Conservation (phyloP, 2,113 vertebrate genomes). For the Aspidoscelis tigris region DNA sequence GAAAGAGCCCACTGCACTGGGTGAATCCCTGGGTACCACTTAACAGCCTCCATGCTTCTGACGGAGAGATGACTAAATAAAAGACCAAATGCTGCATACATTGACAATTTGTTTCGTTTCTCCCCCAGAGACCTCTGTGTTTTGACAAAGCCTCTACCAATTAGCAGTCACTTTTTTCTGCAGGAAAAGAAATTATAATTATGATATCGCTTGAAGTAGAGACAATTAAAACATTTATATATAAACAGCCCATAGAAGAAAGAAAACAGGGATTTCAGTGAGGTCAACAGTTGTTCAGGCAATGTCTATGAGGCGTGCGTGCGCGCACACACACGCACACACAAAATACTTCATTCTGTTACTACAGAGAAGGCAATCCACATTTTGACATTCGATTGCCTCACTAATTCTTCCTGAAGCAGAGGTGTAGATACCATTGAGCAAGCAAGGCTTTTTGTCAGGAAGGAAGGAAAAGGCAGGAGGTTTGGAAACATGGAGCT, state of each 20-base stretch:
- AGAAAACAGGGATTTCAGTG: background rate
- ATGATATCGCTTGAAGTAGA: constrained; percentile 19
- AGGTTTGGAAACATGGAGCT: no score
- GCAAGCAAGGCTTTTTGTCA: no score
- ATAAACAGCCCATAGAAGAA: background rate
- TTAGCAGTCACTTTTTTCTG: constrained; percentile 41
- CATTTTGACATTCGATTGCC: no score
- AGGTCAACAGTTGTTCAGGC: background rate
- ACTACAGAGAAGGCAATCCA: no score
- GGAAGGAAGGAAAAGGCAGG: no score
- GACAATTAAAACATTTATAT: constrained; percentile 1
- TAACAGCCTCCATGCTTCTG: constrained; percentile 38
- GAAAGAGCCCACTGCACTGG: constrained; percentile 27
- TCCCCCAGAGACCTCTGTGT: constrained; percentile 8
- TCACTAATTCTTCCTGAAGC: no score
- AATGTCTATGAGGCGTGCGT: background rate
- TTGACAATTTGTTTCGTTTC: constrained; percentile 18
- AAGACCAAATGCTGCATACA: background rate
- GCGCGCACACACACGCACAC: no score
- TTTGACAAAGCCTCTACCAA: constrained; percentile 35
- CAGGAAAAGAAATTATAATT: constrained; percentile 26
- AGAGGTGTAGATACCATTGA: no score
- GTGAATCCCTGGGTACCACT: background rate
- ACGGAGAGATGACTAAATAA: constrained; percentile 37
- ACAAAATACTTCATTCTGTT: no score